A percentile compares a stretch with the other conserved stretches of the same genome.
phyloP scores from a whole-genome alignment of 2,797 vertebrate genomes.

The Pygocentrus nattereri region DNA sequence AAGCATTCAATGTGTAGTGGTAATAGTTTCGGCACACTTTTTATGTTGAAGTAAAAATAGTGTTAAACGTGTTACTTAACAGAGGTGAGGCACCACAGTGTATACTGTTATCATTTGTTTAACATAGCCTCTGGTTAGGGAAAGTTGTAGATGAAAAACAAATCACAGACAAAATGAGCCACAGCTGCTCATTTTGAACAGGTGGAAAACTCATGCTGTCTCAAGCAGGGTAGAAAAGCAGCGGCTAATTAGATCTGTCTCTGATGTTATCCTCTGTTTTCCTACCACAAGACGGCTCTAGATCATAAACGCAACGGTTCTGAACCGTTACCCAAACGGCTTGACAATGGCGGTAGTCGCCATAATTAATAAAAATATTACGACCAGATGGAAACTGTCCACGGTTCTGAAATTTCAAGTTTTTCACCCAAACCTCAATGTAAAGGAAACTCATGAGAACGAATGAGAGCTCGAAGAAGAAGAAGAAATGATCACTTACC shows the following conservation, averaged over 20 bases:
- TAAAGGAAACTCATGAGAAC: neutral
- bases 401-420: neutral
- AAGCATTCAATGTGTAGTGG: neutral
- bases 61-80: neutral
- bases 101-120: neutral
- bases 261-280: neutral
- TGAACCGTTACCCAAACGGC: neutral
- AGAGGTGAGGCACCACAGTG: neutral
- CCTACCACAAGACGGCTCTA: neutral
- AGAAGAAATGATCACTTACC: slow-evolving; percentile 78
- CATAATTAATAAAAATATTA: neutral
- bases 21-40: no score
- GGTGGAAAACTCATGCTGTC: slow-evolving; percentile 7
- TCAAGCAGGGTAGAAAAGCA: neutral
- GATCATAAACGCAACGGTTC: slow-evolving; percentile 7
- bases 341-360: neutral
- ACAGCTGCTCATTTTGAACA: neutral
- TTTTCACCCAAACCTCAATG: neutral
- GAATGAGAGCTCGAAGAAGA: neutral
- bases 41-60: neutral
- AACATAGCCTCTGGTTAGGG: neutral
- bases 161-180: neutral
- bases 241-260: slow-evolving; percentile 6
- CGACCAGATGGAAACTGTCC: neutral
- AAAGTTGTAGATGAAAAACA: neutral